These are phyloP conservation scores for Formicarius rufipectus DNA, from an alignment of 2,113 vertebrate genomes.

Conservation along the genomic window DNA sequence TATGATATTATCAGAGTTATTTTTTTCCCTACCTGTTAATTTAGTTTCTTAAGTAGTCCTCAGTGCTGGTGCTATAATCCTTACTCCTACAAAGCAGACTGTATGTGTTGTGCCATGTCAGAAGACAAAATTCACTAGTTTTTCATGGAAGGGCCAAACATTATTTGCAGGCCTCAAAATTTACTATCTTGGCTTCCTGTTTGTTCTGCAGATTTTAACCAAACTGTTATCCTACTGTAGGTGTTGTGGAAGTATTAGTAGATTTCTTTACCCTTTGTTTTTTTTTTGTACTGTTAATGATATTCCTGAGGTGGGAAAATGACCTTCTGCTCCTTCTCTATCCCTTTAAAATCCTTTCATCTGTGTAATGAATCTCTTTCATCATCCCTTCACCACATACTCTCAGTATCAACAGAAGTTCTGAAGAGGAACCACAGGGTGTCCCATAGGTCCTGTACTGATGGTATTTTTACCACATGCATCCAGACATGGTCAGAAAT, in stretches of 20 bases:
- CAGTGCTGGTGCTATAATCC: not conserved
- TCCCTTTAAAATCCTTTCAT: not conserved
- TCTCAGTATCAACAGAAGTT: not conserved
- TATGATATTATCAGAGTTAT: not conserved
- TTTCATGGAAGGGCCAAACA: not conserved
- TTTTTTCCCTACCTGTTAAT: not conserved
- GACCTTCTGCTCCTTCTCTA: not conserved
- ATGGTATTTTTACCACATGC: not conserved
- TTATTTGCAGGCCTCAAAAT: not conserved
- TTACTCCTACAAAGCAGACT: not conserved
- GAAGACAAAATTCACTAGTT: not conserved
- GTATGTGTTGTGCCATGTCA: not conserved
- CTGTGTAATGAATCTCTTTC: not conserved
- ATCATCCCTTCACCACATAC: not conserved
- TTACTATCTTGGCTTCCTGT: accelerated
- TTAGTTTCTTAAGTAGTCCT: not conserved
- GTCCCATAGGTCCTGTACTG: not conserved
- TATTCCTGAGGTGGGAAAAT: not conserved
- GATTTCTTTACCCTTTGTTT: not conserved
- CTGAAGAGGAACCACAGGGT: not conserved
- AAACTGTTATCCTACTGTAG: not conserved
- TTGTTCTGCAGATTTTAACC: not conserved
- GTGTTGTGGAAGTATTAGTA: not conserved
- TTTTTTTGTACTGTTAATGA: not conserved
- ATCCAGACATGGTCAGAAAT: accelerated